phyloP scores from a whole-genome alignment of 2,113 vertebrate species.

The Panurus biarmicus region DNA sequence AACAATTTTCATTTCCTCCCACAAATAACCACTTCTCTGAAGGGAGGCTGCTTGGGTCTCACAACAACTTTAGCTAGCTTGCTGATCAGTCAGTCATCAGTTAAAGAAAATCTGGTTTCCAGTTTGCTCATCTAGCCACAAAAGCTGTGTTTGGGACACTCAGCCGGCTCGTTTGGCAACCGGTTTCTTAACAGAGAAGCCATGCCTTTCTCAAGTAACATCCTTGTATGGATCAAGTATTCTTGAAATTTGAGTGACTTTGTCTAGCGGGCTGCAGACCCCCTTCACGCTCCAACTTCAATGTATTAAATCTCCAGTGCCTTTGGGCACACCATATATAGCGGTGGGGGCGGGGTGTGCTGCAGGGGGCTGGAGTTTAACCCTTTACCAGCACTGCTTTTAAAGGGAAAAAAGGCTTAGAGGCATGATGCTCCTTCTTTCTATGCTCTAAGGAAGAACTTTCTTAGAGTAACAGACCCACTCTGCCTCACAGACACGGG shows the following conservation, averaged over 20 bases:
- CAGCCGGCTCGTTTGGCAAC: not conserved
- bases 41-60: not conserved
- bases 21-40: not conserved
- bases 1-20: not conserved
- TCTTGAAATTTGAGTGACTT: constrained; percentile 63
- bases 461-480: not conserved
- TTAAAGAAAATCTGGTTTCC: not conserved
- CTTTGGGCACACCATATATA: constrained; percentile 46
- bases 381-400: not conserved
- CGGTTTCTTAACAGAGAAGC: not conserved
- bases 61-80: not conserved
- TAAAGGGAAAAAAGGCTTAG: not conserved
- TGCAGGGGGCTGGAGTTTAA: constrained; percentile 7
- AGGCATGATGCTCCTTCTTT: not conserved
- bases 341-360: constrained; percentile 26
- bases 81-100: not conserved
- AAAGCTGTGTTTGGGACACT: not conserved
- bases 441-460: not conserved
- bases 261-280: constrained; percentile 56
- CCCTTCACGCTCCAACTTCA: constrained; percentile 55
- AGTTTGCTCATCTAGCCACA: not conserved
- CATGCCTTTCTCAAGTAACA: constrained; percentile 55
- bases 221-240: constrained; percentile 46
- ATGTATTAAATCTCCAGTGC: constrained; percentile 56
- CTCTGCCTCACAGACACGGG: not conserved